Evolutionary conservation across 2,888 invertebrate species (phyloP).

Genomic region (Panorpa germanica): DNA sequence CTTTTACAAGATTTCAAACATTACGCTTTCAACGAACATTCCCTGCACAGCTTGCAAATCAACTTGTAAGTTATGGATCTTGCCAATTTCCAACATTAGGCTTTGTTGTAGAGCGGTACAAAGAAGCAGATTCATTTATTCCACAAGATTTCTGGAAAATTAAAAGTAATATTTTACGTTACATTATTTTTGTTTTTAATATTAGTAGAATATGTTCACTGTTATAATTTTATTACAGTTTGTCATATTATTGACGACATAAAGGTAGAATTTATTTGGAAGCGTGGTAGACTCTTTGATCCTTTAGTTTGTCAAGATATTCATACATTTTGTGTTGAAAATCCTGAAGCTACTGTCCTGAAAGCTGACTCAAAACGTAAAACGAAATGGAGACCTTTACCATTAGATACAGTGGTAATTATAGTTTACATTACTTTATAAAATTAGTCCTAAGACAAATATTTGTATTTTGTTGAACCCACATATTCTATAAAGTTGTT

Average conservation of each 20-base stretch:
- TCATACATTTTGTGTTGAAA: conserved; percentile 60
- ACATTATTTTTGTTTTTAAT: conserved; percentile 1
- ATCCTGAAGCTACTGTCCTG: conserved; percentile 51
- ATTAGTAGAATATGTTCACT: background rate
- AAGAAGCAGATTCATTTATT: conserved; percentile 79
- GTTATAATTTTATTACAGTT: conserved; percentile 32
- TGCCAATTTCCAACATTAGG: conserved; percentile 99
- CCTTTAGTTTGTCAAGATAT: conserved; percentile 62
- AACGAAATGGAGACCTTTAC: conserved; percentile 87
- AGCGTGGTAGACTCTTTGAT: conserved; percentile 73
- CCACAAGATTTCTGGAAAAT: conserved; percentile 94
- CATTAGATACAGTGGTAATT: conserved; percentile 86
- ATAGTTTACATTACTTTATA: conserved; percentile 4
- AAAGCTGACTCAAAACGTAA: conserved; percentile 73
- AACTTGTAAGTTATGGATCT: conserved; percentile 91
- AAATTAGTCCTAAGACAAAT: background rate
- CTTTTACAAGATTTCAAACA: conserved; percentile 96
- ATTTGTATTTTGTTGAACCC: background rate
- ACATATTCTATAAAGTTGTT: conserved; percentile 1
- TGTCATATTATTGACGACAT: conserved; percentile 55
- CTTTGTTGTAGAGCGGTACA: conserved; percentile 95
- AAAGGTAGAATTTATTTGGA: conserved; percentile 77
- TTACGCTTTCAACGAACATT: conserved; percentile 67
- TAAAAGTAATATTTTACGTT: too few species aligned
- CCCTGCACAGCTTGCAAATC: conserved; percentile 49